Evolutionary conservation across 2,888 invertebrate species (phyloP), one percentile per base, ranked within the genome.

Genomic region (Hemistola chrysoprasaria): DNA sequence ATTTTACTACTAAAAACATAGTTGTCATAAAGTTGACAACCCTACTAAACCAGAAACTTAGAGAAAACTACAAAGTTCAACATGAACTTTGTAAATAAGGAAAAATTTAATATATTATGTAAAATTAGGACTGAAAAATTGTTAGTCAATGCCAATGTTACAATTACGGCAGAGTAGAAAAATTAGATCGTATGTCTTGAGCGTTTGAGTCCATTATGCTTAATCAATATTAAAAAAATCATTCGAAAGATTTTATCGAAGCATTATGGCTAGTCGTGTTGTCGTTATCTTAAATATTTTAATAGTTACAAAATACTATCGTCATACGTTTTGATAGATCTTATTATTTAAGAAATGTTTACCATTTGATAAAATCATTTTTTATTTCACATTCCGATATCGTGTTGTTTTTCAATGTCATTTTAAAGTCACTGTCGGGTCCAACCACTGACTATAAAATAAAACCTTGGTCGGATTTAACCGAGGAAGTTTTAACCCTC

Each of bases 381-480:
- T 26, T 34, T 36, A 7, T 35, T 59, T 60, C 55, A 78, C 78
- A 78, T 78, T 78, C 77, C 77, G 71, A 69, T 68, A 58, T 56
- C 64, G 54, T 57, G 58, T 60, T 59, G 44, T 56, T 61, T 50
- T 52, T n/a, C n/a, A n/a, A n/a, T n/a, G n/a, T n/a, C n/a, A n/a
- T n/a, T n/a, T n/a, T n/a, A n/a, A n/a, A n/a, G n/a, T n/a, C n/a
- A n/a, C n/a, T n/a, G n/a, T n/a, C n/a, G n/a, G n/a, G n/a, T n/a
- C n/a, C n/a, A n/a, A n/a, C n/a, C n/a, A n/a, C n/a, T n/a, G n/a
- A n/a, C n/a, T n/a, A n/a, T n/a, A n/a, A n/a, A n/a, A n/a, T n/a
- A n/a, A n/a, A n/a, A n/a, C n/a, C n/a, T n/a, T n/a, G n/a, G n/a
- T n/a, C n/a, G n/a, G n/a, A n/a, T n/a, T n/a, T n/a, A n/a, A n/a